Percentiles rank a stretch among this genome's conserved stretches.
Conservation (phyloP, 2,888 invertebrate species). For the Andricus curvator region DNA sequence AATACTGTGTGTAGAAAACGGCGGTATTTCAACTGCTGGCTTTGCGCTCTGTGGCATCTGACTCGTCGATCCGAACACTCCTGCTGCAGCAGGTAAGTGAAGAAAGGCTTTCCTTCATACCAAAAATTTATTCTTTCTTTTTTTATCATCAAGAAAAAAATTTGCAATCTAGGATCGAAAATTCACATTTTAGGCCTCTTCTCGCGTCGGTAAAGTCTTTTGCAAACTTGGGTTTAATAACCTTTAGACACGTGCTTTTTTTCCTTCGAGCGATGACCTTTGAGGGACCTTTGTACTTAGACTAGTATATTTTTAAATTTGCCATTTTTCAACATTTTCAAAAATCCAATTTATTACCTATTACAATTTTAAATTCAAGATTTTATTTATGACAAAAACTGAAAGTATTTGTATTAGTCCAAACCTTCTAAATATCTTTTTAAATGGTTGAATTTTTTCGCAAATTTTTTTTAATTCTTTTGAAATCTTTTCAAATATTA, state of each 20-base stretch:
- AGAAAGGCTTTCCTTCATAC: slow-evolving; percentile 45
- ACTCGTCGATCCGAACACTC: slow-evolving; percentile 44
- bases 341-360: no score
- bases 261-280: slow-evolving; percentile 13
- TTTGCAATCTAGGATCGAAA: background rate
- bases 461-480: no score
- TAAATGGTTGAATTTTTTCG: no score
- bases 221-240: slow-evolving; percentile 26
- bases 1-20: slow-evolving; percentile 50
- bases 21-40: slow-evolving; percentile 53
- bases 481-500: no score
- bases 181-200: background rate
- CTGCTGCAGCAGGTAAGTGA: slow-evolving; percentile 50
- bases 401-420: no score
- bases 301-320: background rate
- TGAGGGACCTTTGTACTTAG: background rate
- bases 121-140: slow-evolving; percentile 21
- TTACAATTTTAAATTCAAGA: no score
- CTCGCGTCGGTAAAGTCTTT: background rate
- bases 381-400: no score
- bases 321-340: background rate
- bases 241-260: slow-evolving; percentile 28
- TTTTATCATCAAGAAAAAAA: background rate
- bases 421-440: no score
- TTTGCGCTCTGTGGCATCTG: slow-evolving; percentile 49